phyloP scores from a whole-genome alignment of 2,797 vertebrate species.

The Pagetopsis macropterus region DNA sequence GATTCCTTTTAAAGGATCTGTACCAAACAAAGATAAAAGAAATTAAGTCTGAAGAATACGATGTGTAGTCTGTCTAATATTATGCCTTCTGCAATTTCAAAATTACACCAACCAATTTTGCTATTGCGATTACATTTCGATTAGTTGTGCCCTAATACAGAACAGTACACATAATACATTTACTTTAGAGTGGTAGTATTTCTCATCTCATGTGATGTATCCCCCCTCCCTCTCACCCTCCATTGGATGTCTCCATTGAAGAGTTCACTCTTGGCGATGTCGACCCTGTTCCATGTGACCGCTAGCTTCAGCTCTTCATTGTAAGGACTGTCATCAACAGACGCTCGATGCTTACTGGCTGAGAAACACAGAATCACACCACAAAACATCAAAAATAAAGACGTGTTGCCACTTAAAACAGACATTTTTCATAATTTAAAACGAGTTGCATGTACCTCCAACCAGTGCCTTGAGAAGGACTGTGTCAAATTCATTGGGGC shows the following conservation, averaged over 20 bases:
- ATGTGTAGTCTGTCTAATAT: no score
- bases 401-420: accelerated
- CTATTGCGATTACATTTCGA: no score
- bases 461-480: constrained; percentile 89
- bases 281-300: constrained; percentile 93
- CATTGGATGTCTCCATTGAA: constrained; percentile 91
- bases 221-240: constrained; percentile 78
- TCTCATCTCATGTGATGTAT: neutral
- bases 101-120: no score
- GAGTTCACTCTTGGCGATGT: constrained; percentile 92
- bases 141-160: no score
- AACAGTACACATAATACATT: neutral
- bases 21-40: no score
- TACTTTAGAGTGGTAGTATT: neutral
- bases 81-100: no score
- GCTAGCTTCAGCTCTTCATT: constrained; percentile 90
- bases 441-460: constrained; percentile 76
- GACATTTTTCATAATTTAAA: neutral
- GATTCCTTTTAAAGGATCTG: no score
- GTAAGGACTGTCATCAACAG: constrained; percentile 78
- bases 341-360: constrained; percentile 84
- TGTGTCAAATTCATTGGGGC: constrained; percentile 90
- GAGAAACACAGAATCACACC: constrained; percentile 34
- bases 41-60: no score
- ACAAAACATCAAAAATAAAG: neutral